Evolutionary conservation across 2,113 vertebrate genomes (phyloP), one percentile per base, ranked within the genome.

Genomic region (Phaetusa simplex): DNA sequence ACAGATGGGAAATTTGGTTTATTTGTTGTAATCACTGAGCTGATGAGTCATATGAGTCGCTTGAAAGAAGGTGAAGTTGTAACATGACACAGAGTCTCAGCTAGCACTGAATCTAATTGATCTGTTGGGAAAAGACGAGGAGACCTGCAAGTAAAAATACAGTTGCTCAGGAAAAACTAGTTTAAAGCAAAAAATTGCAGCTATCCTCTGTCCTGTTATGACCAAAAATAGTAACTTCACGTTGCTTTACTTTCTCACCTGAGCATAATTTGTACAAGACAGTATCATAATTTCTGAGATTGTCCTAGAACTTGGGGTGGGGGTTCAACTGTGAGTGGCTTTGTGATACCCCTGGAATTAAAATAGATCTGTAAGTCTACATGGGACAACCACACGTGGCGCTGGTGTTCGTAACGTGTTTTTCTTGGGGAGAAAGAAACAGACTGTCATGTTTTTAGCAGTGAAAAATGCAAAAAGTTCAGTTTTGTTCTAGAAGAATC

Each of bases 1-100:
- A 67, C 42, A 94, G 70, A 90, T 92, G 78, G 87, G 90, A 97
- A 97, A 88, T 92, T 74, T 71, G 82, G 36, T 80, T 91, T 95
- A 82, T 92, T 96, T 93, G 30, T 61, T 71, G 72, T 86, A 93
- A 95, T 97, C 96, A 93, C 71, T 78, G 61, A 94, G 87, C 70
- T 94, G 82, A 74, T 95, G 92, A 96, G 49, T 96, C 62, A 29
- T 38, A 50, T 18, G 47, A 34, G 67, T 27, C 30, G 18, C 88
- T 90, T 94, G 83, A 86, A 97, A 95, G 76, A 94, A 91, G 86
- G 86, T 78, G 50, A 88, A 66, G 64, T 50, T 95, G 95, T 78
- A 61, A 85, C 36, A 36, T 85, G 92, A 79, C 88, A 53, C 86
- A 89, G 64, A 53, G 45, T 93, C 64, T 96, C 82, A 91, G 81